Base-by-base conservation (phyloP, 2,797 vertebrate genomes). In the Dromococcyx pavoninus region DNA sequence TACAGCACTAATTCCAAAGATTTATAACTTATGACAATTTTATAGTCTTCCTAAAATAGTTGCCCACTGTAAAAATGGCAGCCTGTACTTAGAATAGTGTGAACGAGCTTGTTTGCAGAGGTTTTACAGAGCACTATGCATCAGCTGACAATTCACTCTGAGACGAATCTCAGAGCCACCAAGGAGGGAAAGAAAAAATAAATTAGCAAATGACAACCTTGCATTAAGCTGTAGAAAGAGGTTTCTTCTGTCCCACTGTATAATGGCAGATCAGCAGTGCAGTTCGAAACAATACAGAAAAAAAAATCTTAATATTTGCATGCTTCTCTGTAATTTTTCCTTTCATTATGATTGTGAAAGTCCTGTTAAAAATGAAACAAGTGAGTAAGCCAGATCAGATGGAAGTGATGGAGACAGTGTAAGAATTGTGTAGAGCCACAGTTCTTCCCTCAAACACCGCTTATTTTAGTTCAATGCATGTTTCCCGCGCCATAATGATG, bases 11-110 rank as follows among this genome's bases (percentile, higher is more conserved):
- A 87, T 88, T 85, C 67, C 46, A 33, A 50, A 93, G 92, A 94
- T 95, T 96, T 92, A 84, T 82, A 95, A 72, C 35, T 62, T n/a
- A 44, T 92, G 82, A 56, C 61, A 82, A 32, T 57, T 94, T 95
- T 81, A 95, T 77, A 56, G 37, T 32, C 35, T 33, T 60, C 54
- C 88, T 86, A 91, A 81, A 95, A 92, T 39, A 82, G 44, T 71
- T 73, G 13, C n/a, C 57, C 39, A 70, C 50, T n/a, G 5, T 44
- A 33, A 53, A 86, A 91, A 93, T 79, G 70, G 4, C 33, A 92
- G 41, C 16, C 19, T 72, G 16, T 77, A 35, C 46, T 86, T 87
- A 81, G 60, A 80, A 66, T 16, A n/a, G 9, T 21, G 28, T 15
- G 33, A 48, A 41, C 22, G 16, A 35, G 27, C 7, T 77, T 37